Evolutionary conservation across 2,113 vertebrate species (phyloP), one percentile per base, ranked within the genome.

Genomic region (Pampusana beccarii): DNA sequence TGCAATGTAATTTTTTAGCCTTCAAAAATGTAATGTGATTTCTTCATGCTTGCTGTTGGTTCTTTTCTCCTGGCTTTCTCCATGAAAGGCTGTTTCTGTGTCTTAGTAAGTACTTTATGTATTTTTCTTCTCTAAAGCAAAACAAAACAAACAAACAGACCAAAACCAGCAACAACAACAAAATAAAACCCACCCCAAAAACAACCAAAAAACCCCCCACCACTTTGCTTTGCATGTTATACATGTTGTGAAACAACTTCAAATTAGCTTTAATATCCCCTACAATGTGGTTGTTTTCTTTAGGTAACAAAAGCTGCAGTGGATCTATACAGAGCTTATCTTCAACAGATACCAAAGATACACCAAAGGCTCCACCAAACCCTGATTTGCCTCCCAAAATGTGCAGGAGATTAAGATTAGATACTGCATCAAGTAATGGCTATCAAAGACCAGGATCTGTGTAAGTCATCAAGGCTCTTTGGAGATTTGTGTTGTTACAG

Each of bases 391-490:
- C 99, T 64, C 98, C 98, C 8, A 99, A 99, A 98, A 98, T 97
- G 95, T 97, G 97, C 62, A 95, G 97, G 53, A 98, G 97, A 80
- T 97, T 98, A 92, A 97, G 98, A 91, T 96, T 97, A 70, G 98
- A 99, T 92, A 94, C 96, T 9, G 91, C 98, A 5, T 98, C 98
- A 38, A 99, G 97, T 97, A 99, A 99, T 44, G 99, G 99, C 89
- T 99, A 99, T 97, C 99, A 99, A 95, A 99, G 98, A 80, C 99
- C 99, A 1, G 98, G 98, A 93, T 99, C 99, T 78, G 98, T 99
- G 99, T 99, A 98, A 99, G 99, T 98, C 80, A 50, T 48, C 60
- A 91, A 36, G 34, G 18, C 17, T 23, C 48, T 64, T 65, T 26
- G 13, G 33, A 77, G n/a, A 10, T 81, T 62, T 64, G 1, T 57